Base-by-base conservation (phyloP, 2,888 invertebrate genomes). In the Lagria hirta region DNA sequence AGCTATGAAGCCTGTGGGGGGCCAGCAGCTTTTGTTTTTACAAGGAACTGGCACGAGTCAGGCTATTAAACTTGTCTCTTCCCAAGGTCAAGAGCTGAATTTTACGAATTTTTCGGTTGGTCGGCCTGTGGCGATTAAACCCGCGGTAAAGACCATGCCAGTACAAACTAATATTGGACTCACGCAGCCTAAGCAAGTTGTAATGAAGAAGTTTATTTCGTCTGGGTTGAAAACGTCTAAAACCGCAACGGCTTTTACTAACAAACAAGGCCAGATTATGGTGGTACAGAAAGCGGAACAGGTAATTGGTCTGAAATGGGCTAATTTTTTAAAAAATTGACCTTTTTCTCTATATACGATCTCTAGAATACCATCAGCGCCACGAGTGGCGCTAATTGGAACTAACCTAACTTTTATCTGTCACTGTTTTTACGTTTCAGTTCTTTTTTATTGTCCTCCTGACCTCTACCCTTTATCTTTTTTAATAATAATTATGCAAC, bases 21-120 rank as follows among this genome's bases (percentile, higher is more conserved):
- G 69, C 1, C 74, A 74, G 40, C 76, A 77, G 21, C 73, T 75
- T 48, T 61, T 77, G 29, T 55, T 76, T 11, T 58, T 78, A 10
- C 77, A 77, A 61, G 69, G 72, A 65, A 49, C 52, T 15, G 51
- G 60, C 11, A 38, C 62, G 7, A 66, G 67, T 4, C 72, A 72
- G 56, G 64, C 68, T 21, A 64, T 73, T 8, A 73, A 72, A 58
- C 43, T 73, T 4, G 56, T 73, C 12, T 67, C 68, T 5, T 62
- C 65, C 0, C 67, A 65, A 55, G 68, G 68, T 3, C 71, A 69
- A 53, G 67, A 67, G 46, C 58, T 69, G 6, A 70, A 64, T 50
- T 47, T 71, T 26, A 61, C 69, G 3, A 72, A 71, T 42, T 48
- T 71, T 26, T 58, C 64, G 33, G 40, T 69, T 11, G 61, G 63